Conservation (phyloP, 2,113 vertebrate species). For the Istiophorus platypterus region DNA sequence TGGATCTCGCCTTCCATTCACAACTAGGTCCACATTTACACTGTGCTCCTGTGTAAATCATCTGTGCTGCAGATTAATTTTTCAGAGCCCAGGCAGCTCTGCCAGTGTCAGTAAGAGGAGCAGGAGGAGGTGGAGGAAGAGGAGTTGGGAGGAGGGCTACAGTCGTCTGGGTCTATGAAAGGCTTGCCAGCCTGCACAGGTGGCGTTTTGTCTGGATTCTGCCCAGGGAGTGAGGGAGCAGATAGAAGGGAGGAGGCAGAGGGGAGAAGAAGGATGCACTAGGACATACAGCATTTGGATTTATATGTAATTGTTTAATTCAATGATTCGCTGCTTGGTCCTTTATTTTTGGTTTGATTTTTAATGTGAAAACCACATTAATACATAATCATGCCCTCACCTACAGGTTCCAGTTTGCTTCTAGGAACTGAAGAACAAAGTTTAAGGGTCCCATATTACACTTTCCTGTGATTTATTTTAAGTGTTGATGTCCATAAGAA, state of each 20-base stretch:
- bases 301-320: constrained; percentile 57
- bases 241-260: constrained; percentile 16
- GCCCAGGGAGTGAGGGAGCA: constrained; percentile 54
- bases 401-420: constrained; percentile 44
- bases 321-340: constrained; percentile 44
- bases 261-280: constrained; percentile 22
- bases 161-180: constrained; percentile 61
- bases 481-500: too few relatives aligned
- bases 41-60: constrained; percentile 64
- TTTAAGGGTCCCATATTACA: not conserved
- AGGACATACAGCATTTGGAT: constrained; percentile 53
- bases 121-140: constrained; percentile 26
- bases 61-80: constrained; percentile 75
- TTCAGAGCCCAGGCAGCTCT: constrained; percentile 60
- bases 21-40: constrained; percentile 56
- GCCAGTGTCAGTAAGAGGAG: constrained; percentile 59
- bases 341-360: constrained; percentile 58
- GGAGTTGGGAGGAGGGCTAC: constrained; percentile 51
- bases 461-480: too few relatives aligned
- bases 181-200: constrained; percentile 70
- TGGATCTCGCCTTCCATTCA: constrained; percentile 49
- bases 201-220: constrained; percentile 76
- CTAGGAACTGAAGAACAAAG: constrained; percentile 44
- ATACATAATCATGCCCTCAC: constrained; percentile 37
- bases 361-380: constrained; percentile 37